Evolutionary conservation across 1,140 invertebrate genomes (phyloP), one percentile per base, ranked within the genome.

Genomic region (Drosophila prosaltans): DNA sequence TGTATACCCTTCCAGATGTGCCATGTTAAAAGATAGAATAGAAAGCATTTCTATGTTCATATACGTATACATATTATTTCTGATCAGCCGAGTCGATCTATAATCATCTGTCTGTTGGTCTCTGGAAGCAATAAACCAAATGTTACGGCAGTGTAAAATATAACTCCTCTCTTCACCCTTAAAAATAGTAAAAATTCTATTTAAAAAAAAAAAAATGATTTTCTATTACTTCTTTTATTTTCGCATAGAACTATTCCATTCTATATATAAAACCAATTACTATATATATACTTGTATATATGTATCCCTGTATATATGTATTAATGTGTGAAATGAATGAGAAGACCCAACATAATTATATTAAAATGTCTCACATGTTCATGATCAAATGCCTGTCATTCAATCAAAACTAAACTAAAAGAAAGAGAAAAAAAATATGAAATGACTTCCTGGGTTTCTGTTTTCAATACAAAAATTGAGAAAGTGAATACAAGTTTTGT

Each of bases 361-460:
- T 21, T 51, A 21, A 16, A 8, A 24, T 51, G 45, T 51, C 45
- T 48, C 45, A 48, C 45, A 48, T 48, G 45, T 48, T 48, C 21
- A 48, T 24, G 30, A 65, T 58, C 40, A 40, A 72, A 58, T 61
- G 60, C 8, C 11, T 72, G 70, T 55, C 43, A 73, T 43, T 66
- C 9, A 51, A 51, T 51, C 45, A 11, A 51, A 51, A 16, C 16
- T 16, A 0, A 16, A 16, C 16, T 16, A 40, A 51, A 51, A 51
- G 6, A 4, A 30, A 30, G 4, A 30, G 16, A 48, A 48, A 39
- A 48, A 48, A 51, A 62, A 74, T 73, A 55, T 32, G 21, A 60
- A 66, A 28, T 43, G 36, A 73, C 55, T 74, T 74, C 69, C 72
- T 73, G 43, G 26, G 51, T 74, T 67, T 67, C 57, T 55, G 28